A percentile compares a stretch with the other conserved stretches of the same genome.
phyloP scores from a whole-genome alignment of 1,140 invertebrate species.

The Drosophila nigrodunni region DNA sequence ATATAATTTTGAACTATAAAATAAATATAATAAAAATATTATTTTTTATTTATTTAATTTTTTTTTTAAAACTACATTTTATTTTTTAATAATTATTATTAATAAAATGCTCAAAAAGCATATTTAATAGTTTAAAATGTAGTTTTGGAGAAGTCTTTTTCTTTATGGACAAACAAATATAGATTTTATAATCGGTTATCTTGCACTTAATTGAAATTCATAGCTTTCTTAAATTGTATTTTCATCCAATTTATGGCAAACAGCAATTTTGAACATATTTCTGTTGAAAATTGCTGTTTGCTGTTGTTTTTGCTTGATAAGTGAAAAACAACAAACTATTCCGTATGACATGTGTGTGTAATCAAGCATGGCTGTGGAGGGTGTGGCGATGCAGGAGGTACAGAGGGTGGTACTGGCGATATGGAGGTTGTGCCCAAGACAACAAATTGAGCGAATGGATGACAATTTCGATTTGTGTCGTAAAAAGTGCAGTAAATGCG shows the following conservation, averaged over 20 bases:
- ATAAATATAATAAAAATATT: too few species aligned
- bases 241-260: neutral
- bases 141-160: too few species aligned
- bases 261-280: neutral
- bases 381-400: neutral
- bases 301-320: slow-evolving; percentile 52
- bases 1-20: too few species aligned
- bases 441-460: slow-evolving; percentile 84
- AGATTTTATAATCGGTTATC: too few species aligned
- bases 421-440: slow-evolving; percentile 57
- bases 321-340: slow-evolving; percentile 33
- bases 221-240: neutral
- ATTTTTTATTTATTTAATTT: too few species aligned
- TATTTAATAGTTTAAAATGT: too few species aligned
- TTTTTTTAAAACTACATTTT: too few species aligned
- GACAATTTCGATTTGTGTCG: slow-evolving; percentile 83
- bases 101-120: too few species aligned
- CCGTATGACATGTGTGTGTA: slow-evolving; percentile 62
- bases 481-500: slow-evolving; percentile 77
- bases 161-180: too few species aligned
- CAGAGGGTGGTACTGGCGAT: neutral
- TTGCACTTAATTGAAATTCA: neutral
- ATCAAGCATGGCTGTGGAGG: slow-evolving; percentile 57
- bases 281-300: slow-evolving; percentile 27
- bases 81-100: too few species aligned